Evolutionary conservation across 2,888 invertebrate genomes (phyloP).

Genomic region (Brassicogethes aeneus): DNA sequence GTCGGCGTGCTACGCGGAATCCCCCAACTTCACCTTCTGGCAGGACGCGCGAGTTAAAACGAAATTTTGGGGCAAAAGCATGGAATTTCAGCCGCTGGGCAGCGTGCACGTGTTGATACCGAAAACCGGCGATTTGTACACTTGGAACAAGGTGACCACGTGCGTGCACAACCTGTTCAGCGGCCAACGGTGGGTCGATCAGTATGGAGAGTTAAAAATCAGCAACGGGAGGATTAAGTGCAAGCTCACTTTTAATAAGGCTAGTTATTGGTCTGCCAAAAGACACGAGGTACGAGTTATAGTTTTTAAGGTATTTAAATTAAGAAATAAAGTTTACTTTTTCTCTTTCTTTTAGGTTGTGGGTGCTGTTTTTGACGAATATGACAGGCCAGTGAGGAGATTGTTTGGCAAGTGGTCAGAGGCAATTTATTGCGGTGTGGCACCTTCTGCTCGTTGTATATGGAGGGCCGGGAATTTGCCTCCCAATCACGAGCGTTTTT

Average conservation of each 20-base stretch:
- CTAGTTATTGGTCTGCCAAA: slow-evolving; percentile 67
- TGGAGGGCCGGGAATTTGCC: slow-evolving; percentile 79
- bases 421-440: slow-evolving; percentile 64
- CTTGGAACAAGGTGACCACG: slow-evolving; percentile 76
- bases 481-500: slow-evolving; percentile 68
- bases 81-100: slow-evolving; percentile 79
- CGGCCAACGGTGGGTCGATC: slow-evolving; percentile 78
- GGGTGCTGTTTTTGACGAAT: slow-evolving; percentile 53
- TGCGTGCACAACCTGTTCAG: slow-evolving; percentile 80
- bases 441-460: slow-evolving; percentile 61
- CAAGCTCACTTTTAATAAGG: slow-evolving; percentile 75
- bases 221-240: slow-evolving; percentile 56
- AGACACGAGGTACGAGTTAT: slow-evolving; percentile 56
- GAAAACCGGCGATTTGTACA: slow-evolving; percentile 59
- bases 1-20: slow-evolving; percentile 72
- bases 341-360: slow-evolving; percentile 26
- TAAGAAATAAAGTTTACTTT: slow-evolving; percentile 2
- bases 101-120: slow-evolving; percentile 54
- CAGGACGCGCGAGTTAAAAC: slow-evolving; percentile 78
- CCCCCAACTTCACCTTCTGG: slow-evolving; percentile 68
- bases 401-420: slow-evolving; percentile 79
- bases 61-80: slow-evolving; percentile 86
- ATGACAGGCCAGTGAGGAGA: slow-evolving; percentile 49
- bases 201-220: slow-evolving; percentile 74
- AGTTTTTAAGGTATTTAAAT: slow-evolving; percentile 2